Conservation (phyloP, 2,113 vertebrate species). For the Semnopithecus entellus region DNA sequence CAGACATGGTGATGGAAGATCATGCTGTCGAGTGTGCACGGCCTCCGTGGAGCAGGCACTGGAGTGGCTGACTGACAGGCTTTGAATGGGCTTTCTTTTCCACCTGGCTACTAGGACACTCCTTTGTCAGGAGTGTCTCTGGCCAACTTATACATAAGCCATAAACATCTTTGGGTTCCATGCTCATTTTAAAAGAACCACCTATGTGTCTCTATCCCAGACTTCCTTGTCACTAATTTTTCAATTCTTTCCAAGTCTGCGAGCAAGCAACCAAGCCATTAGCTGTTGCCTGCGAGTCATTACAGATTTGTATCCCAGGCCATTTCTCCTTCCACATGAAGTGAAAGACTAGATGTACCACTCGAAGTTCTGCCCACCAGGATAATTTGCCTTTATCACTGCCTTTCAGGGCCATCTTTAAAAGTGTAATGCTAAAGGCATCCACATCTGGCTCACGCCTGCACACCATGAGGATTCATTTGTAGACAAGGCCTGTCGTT, state of each 20-base stretch:
- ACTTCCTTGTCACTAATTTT: background rate
- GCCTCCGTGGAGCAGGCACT: background rate
- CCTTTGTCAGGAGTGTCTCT: background rate
- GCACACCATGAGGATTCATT: background rate
- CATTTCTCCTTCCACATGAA: background rate
- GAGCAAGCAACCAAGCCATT: background rate
- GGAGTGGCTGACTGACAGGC: background rate
- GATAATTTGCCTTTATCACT: background rate
- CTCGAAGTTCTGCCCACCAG: background rate
- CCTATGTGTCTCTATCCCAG: background rate
- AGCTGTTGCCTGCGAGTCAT: background rate
- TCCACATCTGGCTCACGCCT: background rate
- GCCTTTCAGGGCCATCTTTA: background rate
- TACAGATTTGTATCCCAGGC: background rate
- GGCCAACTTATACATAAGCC: background rate
- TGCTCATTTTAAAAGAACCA: background rate
- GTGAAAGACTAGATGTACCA: background rate
- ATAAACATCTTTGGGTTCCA: background rate
- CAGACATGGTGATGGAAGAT: background rate
- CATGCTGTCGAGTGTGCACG: background rate
- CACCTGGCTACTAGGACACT: background rate
- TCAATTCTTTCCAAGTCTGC: background rate
- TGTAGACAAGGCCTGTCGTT: background rate
- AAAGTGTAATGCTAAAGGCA: background rate
- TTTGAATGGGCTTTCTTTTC: background rate